phyloP scores from a whole-genome alignment of 2,888 invertebrate species.

The Sphecodes monilicornis region DNA sequence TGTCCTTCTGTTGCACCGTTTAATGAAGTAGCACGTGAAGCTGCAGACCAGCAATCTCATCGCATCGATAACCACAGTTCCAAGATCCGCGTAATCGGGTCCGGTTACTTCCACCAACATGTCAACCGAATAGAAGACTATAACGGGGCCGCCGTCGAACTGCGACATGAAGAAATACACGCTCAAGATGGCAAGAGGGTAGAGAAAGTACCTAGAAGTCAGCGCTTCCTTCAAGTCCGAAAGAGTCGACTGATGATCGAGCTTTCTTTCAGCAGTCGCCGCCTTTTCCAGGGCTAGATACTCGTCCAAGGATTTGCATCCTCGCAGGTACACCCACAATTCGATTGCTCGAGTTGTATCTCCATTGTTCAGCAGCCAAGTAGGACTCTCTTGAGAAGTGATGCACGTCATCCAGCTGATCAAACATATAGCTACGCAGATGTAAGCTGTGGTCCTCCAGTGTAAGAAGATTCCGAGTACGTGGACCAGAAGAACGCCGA shows the following conservation, averaged over 20 bases:
- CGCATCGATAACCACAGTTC: background rate
- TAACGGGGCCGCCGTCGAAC: constrained; percentile 90
- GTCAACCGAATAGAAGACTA: constrained; percentile 86
- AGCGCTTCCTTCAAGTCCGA: constrained; percentile 33
- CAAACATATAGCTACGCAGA: constrained; percentile 86
- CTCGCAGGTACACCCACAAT: constrained; percentile 81
- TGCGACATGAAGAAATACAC: constrained; percentile 88
- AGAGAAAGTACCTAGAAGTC: constrained; percentile 82
- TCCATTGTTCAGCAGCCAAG: constrained; percentile 88
- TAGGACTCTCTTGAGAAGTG: constrained; percentile 88
- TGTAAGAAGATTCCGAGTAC: constrained; percentile 88
- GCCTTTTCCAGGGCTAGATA: constrained; percentile 50
- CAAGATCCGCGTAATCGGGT: background rate
- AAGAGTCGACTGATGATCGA: background rate
- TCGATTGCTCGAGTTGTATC: constrained; percentile 86
- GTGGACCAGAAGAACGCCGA: constrained; percentile 88
- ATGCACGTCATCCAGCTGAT: constrained; percentile 85
- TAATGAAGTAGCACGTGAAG: background rate
- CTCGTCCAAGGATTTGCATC: constrained; percentile 61
- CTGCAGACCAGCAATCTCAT: background rate
- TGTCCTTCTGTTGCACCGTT: background rate
- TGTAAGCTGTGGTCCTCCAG: constrained; percentile 87
- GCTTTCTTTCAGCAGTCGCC: background rate
- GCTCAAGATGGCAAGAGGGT: constrained; percentile 87
- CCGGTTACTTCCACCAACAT: background rate